phyloP scores from a whole-genome alignment of 2,113 vertebrate species.

The Psilopsiagon aymara region DNA sequence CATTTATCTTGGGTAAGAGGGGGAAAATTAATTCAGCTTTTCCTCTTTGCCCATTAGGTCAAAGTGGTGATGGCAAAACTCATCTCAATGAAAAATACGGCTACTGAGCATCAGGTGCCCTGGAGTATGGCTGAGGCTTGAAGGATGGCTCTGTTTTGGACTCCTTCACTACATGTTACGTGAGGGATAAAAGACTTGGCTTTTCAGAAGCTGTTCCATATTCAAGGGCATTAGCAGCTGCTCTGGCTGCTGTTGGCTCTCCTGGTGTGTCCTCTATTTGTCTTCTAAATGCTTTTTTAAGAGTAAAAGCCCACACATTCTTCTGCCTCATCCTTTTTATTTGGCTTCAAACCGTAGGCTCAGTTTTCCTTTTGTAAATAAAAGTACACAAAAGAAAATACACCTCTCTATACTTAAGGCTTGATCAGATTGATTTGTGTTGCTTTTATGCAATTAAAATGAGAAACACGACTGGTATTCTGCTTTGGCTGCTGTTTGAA shows the following conservation, averaged over 20 bases:
- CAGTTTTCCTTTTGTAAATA: slow-evolving; percentile 33
- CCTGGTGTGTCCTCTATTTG: neutral
- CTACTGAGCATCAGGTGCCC: slow-evolving; percentile 77
- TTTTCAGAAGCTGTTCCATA: neutral
- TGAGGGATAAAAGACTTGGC: neutral
- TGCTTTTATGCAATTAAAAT: slow-evolving; percentile 40
- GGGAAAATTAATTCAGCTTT: neutral
- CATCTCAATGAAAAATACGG: slow-evolving; percentile 96
- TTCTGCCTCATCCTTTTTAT: neutral
- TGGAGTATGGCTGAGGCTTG: neutral
- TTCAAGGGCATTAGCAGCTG: neutral
- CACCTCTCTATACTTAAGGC: neutral
- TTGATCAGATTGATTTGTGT: neutral
- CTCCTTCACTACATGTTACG: neutral
- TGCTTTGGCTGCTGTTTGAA: neutral
- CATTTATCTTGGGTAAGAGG: neutral
- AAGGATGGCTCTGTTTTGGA: neutral
- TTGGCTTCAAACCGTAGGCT: neutral
- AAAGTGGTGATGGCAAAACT: slow-evolving; percentile 93
- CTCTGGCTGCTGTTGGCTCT: neutral
- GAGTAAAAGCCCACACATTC: neutral
- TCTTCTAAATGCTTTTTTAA: neutral
- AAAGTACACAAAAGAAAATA: neutral
- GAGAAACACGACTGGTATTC: neutral
- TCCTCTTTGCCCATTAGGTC: slow-evolving; percentile 77